Evolutionary conservation across 2,888 invertebrate species (phyloP).

Genomic region (Coelinius sp.): DNA sequence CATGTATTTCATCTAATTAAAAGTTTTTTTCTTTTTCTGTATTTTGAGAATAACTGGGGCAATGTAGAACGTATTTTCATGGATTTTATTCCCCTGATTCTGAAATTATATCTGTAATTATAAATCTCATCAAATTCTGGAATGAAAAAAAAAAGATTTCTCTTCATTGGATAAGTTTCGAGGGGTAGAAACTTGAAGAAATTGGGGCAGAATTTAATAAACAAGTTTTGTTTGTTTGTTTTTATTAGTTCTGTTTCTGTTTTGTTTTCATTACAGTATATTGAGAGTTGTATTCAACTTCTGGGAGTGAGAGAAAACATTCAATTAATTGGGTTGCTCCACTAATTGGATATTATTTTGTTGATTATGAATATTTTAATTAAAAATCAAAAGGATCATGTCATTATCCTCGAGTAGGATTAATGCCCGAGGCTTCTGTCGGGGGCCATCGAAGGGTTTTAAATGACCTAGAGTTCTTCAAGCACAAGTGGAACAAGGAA

Average conservation of each 20-base stretch:
- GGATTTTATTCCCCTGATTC: too few species aligned
- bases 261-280: background rate
- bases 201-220: background rate
- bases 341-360: background rate
- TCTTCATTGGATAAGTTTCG: too few species aligned
- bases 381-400: too few species aligned
- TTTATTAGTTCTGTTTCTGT: background rate
- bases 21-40: too few species aligned
- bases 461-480: slow-evolving; percentile 28
- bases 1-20: too few species aligned
- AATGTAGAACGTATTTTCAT: too few species aligned
- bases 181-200: too few species aligned
- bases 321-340: background rate
- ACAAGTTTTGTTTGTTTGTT: background rate
- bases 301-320: background rate
- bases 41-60: too few species aligned
- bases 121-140: too few species aligned
- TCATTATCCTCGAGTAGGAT: slow-evolving; percentile 25
- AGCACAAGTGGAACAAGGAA: slow-evolving; percentile 24
- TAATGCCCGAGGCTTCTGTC: slow-evolving; percentile 12
- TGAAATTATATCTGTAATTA: too few species aligned
- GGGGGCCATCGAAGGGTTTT: background rate
- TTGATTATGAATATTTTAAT: background rate
- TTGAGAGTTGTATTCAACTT: background rate
- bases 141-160: too few species aligned